Conservation (phyloP, 2,888 invertebrate species). For the Ceratothoa steindachneri region DNA sequence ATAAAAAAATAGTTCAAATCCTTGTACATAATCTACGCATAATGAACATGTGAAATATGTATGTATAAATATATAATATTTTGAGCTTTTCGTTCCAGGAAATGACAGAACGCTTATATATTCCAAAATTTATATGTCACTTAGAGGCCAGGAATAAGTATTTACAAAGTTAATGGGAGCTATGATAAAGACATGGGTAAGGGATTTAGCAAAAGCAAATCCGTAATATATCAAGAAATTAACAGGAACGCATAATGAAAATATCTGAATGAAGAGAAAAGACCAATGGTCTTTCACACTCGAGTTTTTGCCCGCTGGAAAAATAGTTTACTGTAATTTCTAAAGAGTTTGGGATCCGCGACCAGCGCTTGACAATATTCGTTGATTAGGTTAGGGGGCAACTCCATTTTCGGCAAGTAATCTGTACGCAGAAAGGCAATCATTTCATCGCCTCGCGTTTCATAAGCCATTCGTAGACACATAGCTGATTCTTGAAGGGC, state of each 20-base stretch:
- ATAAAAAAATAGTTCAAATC: not conserved
- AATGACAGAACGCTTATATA: too few relatives aligned
- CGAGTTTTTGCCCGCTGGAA: slow-evolving; percentile 42
- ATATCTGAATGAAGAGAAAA: too few relatives aligned
- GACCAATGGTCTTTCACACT: too few relatives aligned
- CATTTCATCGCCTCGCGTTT: slow-evolving; percentile 54
- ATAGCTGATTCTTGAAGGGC: slow-evolving; percentile 52
- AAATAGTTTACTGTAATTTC: slow-evolving; percentile 53
- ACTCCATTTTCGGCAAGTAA: slow-evolving; percentile 54
- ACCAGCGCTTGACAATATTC: slow-evolving; percentile 56
- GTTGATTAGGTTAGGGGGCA: slow-evolving; percentile 53
- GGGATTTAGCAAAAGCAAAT: too few relatives aligned
- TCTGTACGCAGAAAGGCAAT: slow-evolving; percentile 54
- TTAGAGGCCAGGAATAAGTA: too few relatives aligned
- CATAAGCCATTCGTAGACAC: slow-evolving; percentile 51
- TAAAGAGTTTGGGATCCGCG: slow-evolving; percentile 55
- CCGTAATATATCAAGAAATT: too few relatives aligned
- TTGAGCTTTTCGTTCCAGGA: too few relatives aligned
- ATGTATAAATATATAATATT: not conserved
- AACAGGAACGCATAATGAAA: too few relatives aligned
- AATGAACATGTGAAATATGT: too few relatives aligned
- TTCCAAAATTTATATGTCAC: not conserved
- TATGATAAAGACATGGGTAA: too few relatives aligned
- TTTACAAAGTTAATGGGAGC: too few relatives aligned
- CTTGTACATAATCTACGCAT: not conserved